phyloP scores from a whole-genome alignment of 1,140 invertebrate species.

The Neocloeon triangulifer region DNA sequence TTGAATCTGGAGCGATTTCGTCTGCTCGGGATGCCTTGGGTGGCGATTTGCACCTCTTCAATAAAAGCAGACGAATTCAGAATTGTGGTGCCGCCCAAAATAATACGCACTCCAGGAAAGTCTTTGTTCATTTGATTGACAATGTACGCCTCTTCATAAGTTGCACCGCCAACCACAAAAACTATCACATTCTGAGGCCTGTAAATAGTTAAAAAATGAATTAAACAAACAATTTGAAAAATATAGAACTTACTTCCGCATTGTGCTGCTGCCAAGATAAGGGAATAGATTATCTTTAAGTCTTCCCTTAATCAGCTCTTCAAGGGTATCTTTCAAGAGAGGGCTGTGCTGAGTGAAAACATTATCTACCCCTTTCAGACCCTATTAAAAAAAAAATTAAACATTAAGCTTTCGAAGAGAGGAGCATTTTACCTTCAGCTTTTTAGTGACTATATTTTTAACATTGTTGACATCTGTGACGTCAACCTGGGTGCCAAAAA shows the following conservation, averaged over 20 bases:
- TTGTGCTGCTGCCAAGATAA: conserved; percentile 30
- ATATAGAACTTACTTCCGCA: conserved; percentile 6
- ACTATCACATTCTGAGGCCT: conserved; percentile 78
- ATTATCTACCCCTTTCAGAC: conserved; percentile 84
- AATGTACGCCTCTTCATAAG: conserved; percentile 82
- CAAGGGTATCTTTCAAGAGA: conserved; percentile 58
- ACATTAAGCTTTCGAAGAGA: neutral
- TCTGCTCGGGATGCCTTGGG: too few species aligned
- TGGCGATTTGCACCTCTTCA: conserved; percentile 37
- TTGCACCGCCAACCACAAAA: conserved; percentile 89
- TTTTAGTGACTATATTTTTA: too few species aligned
- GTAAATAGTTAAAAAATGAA: conserved; percentile 10
- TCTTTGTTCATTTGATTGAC: conserved; percentile 64
- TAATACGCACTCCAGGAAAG: conserved; percentile 42
- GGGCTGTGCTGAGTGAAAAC: conserved; percentile 92
- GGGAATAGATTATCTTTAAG: conserved; percentile 65
- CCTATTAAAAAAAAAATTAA: conserved; percentile 21
- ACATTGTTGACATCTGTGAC: conserved; percentile 80
- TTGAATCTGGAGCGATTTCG: too few species aligned
- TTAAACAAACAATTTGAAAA: neutral
- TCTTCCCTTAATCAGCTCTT: conserved; percentile 73
- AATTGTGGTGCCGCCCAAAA: conserved; percentile 75
- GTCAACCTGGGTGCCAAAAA: conserved; percentile 59
- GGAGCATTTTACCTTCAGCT: neutral
- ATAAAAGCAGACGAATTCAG: conserved; percentile 72